Evolutionary conservation across 2,888 invertebrate genomes (phyloP).

Genomic region (Hipparchia semele): DNA sequence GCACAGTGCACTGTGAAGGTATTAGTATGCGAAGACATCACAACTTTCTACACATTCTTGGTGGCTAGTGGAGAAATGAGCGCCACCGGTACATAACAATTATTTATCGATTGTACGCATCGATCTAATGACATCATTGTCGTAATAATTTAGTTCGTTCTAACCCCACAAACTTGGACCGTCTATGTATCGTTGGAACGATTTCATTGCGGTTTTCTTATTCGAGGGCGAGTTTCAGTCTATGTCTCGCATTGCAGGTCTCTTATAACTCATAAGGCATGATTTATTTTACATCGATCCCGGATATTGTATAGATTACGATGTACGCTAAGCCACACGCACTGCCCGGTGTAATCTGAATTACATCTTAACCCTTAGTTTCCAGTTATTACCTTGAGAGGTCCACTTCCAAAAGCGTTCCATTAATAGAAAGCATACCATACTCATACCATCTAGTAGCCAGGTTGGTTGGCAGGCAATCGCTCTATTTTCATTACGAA

Average conservation of each 20-base stretch:
- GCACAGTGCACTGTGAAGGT: constrained; percentile 42
- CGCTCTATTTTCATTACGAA: too few species aligned
- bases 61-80: constrained; percentile 70
- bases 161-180: neutral
- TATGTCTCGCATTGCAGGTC: too few species aligned
- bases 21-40: constrained; percentile 81
- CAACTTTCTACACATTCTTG: constrained; percentile 83
- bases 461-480: too few species aligned
- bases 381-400: too few species aligned
- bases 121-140: constrained; percentile 30
- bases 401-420: too few species aligned
- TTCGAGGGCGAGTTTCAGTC: too few species aligned
- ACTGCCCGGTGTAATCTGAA: too few species aligned
- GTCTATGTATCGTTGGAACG: neutral
- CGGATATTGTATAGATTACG: neutral
- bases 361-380: too few species aligned
- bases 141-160: constrained; percentile 1
- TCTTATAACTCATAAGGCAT: neutral
- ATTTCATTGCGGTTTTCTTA: neutral
- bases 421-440: too few species aligned
- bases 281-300: neutral
- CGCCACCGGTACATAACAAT: constrained; percentile 62
- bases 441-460: too few species aligned
- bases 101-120: constrained; percentile 41
- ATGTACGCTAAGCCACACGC: too few species aligned